Percentiles rank a stretch among this genome's conserved stretches.
phyloP scores from a whole-genome alignment of 2,797 vertebrate species.

The Valencia hispanica region DNA sequence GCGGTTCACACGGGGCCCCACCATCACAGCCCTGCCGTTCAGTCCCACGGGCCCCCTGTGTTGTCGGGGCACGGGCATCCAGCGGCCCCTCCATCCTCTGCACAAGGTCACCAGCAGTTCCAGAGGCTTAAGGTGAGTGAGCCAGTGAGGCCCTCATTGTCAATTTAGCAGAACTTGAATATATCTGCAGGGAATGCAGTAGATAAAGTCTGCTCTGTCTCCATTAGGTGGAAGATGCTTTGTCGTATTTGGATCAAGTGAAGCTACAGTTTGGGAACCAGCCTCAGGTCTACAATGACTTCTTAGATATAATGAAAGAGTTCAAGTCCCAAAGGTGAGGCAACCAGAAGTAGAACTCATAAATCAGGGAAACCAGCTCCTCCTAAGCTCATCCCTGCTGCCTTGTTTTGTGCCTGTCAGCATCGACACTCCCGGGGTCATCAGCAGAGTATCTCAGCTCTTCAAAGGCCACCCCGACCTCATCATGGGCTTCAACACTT shows the following conservation, averaged over 20 bases:
- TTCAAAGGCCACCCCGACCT: slow-evolving; percentile 99
- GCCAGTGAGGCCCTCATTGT: background rate
- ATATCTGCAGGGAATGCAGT: background rate
- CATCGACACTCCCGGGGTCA: slow-evolving; percentile 99
- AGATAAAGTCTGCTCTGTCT: slow-evolving; percentile 1
- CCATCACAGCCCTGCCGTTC: slow-evolving; percentile 87
- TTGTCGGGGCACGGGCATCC: slow-evolving; percentile 89
- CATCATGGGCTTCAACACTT: slow-evolving; percentile 99
- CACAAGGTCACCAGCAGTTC: slow-evolving; percentile 97
- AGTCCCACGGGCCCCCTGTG: slow-evolving; percentile 88
- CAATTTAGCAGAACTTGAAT: background rate
- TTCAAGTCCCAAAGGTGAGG: slow-evolving; percentile 97
- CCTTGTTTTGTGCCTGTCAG: slow-evolving; percentile 66
- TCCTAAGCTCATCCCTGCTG: background rate
- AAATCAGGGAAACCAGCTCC: background rate
- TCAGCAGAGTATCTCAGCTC: slow-evolving; percentile 97
- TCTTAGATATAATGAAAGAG: slow-evolving; percentile 99
- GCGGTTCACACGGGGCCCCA: slow-evolving; percentile 89
- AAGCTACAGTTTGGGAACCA: slow-evolving; percentile 99
- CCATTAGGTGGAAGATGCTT: slow-evolving; percentile 93
- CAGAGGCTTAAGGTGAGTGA: slow-evolving; percentile 93
- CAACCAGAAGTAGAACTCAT: background rate
- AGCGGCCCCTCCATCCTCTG: slow-evolving; percentile 86
- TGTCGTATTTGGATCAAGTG: slow-evolving; percentile 98
- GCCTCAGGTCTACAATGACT: slow-evolving; percentile 99